Base-by-base conservation (phyloP, 2,113 vertebrate species). In the Syngnathus scovelli region DNA sequence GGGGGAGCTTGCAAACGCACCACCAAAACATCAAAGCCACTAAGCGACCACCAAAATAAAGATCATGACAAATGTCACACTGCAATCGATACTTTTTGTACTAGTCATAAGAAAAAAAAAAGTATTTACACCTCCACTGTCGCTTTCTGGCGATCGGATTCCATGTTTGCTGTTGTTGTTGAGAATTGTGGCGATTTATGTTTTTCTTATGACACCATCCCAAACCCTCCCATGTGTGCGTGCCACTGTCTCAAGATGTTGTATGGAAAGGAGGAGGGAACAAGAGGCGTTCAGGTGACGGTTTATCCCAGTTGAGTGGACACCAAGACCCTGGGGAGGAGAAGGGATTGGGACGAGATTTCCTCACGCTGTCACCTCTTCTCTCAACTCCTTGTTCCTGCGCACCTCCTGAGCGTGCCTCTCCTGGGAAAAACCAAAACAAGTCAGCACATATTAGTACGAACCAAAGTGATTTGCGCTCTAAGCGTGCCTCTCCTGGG, bases 371-470 rank as follows among this genome's bases (percentile, higher is more conserved):
- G 86, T 85, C 79, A 92, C 61, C 68, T 95, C 93, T 89, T 96
- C 94, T 87, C 92, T 94, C 83, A 97, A 87, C 90, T 95, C 94
- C 92, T 98, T 98, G 90, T 98, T 98, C 91, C 92, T 94, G 90
- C 96, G 93, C 82, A 98, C 95, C 80, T 93, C 93, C 85, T 95
- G 93, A 1, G 94, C 95, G 51, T 93, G 96, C 90, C 88, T 96
- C 90, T 98, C 95, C 96, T 98, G 66, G 1, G 41, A 8, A 2
- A 7, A 2, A 8, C 4, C 65, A 61, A 81, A 8, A 75, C 52
- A 83, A 55, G 51, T 56, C 36, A 67, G 16, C 63, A 36, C 52
- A 55, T 12, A 41, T n/a, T 6, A 27, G 27, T 58, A 6, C 55
- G 18, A 58, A 19, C 49, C 49, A n/a, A 52, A n/a, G 49, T 21